Percentiles rank a stretch among this genome's conserved stretches.
Conservation (phyloP, 2,113 vertebrate genomes). For the Apodemus speciosus region DNA sequence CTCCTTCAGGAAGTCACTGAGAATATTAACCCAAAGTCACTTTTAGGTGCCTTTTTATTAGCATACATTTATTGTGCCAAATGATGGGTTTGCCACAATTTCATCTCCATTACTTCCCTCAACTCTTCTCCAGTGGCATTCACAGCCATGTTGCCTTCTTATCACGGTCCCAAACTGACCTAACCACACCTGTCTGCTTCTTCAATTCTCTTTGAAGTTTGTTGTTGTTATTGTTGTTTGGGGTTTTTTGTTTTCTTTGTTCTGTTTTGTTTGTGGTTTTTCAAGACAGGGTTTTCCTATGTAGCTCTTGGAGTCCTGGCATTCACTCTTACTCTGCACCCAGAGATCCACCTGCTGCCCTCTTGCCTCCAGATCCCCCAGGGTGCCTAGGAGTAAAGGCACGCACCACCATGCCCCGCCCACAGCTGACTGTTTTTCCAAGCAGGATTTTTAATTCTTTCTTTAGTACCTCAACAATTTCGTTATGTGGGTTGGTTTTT, state of each 20-base stretch:
- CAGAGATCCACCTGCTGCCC: not conserved
- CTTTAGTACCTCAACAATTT: not conserved
- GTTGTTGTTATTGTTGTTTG: no score
- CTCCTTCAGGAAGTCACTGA: not conserved
- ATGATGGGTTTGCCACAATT: not conserved
- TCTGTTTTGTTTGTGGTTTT: not conserved
- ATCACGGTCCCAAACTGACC: not conserved
- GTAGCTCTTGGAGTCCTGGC: not conserved
- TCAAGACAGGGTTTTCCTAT: not conserved
- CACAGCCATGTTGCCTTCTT: not conserved
- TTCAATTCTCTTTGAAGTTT: not conserved
- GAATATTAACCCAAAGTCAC: constrained; percentile 19
- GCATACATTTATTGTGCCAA: not conserved
- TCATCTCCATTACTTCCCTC: not conserved
- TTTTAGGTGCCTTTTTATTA: not conserved
- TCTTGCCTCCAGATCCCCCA: not conserved
- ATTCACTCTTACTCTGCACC: not conserved
- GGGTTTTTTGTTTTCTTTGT: not conserved
- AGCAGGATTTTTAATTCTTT: not conserved
- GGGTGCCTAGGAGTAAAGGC: not conserved
- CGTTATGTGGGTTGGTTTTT: not conserved
- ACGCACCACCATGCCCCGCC: not conserved
- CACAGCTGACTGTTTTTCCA: not conserved
- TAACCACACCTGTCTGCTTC: not conserved
- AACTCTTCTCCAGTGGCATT: not conserved